Conservation (phyloP, 2,888 invertebrate species). For the Drosophila imparisetae region DNA sequence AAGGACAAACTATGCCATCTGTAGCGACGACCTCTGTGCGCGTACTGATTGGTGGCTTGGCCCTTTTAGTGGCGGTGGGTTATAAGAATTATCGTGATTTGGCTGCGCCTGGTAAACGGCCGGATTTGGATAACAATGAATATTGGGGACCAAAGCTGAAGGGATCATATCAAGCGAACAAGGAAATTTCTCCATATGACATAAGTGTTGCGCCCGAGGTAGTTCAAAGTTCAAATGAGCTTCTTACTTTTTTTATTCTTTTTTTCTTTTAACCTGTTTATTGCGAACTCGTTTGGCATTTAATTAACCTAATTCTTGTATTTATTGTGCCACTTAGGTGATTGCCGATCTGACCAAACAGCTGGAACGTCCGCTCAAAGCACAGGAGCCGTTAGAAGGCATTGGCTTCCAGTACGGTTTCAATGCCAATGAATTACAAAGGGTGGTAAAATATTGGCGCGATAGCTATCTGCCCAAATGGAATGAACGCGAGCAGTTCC, state of each 20-base stretch:
- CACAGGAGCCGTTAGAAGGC: slow-evolving; percentile 88
- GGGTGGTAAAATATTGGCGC: slow-evolving; percentile 91
- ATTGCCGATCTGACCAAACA: slow-evolving; percentile 87
- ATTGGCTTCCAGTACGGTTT: slow-evolving; percentile 92
- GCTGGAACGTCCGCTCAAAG: slow-evolving; percentile 86
- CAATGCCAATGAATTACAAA: slow-evolving; percentile 88
- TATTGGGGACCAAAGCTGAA: slow-evolving; percentile 83
- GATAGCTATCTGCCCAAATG: slow-evolving; percentile 89
- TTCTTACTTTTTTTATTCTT: background rate
- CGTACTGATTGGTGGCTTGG: slow-evolving; percentile 66
- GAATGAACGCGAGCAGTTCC: slow-evolving; percentile 87
- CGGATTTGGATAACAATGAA: slow-evolving; percentile 77
- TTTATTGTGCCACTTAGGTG: slow-evolving; percentile 78
- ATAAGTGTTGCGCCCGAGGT: slow-evolving; percentile 77
- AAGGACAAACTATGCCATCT: slow-evolving; percentile 39
- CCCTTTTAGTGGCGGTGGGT: slow-evolving; percentile 72
- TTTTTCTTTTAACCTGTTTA: background rate
- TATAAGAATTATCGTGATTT: slow-evolving; percentile 80
- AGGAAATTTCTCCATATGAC: slow-evolving; percentile 75
- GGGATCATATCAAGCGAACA: slow-evolving; percentile 77
- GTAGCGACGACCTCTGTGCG: slow-evolving; percentile 64
- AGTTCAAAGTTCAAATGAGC: slow-evolving; percentile 24
- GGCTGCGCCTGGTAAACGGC: slow-evolving; percentile 72
- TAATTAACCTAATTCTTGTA: slow-evolving; percentile 5
- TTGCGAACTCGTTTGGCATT: slow-evolving; percentile 32